Conservation (phyloP, 1,140 invertebrate genomes). For the Pseudomyrmex sp. region DNA sequence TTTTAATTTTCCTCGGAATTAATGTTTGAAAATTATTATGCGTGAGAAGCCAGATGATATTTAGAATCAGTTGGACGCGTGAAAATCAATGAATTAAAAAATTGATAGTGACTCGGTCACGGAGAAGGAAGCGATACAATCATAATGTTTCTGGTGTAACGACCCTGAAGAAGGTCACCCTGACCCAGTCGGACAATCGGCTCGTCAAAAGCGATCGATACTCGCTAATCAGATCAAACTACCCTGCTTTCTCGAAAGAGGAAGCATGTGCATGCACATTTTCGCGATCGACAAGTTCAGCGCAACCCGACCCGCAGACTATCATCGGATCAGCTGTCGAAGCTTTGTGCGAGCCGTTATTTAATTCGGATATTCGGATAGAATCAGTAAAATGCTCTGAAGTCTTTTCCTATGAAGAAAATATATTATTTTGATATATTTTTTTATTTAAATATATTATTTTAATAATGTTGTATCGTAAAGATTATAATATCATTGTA, state of each 20-base stretch:
- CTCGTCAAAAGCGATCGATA: conserved; percentile 81
- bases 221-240: conserved; percentile 82
- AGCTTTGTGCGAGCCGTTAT: background rate
- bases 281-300: conserved; percentile 45
- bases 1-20: too few relatives aligned
- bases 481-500: background rate
- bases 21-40: too few relatives aligned
- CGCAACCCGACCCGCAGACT: background rate
- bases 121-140: conserved; percentile 26
- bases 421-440: background rate
- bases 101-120: background rate
- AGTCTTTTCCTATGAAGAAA: background rate
- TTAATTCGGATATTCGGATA: background rate
- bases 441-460: background rate
- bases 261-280: conserved; percentile 68
- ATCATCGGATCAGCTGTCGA: background rate
- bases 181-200: conserved; percentile 81
- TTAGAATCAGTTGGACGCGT: background rate
- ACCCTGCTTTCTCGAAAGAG: conserved; percentile 71
- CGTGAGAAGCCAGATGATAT: too few relatives aligned
- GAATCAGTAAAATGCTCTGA: background rate
- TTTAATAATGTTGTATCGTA: background rate
- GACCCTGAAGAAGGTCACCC: conserved; percentile 80
- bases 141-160: conserved; percentile 61
- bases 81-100: conserved; percentile 1